Evolutionary conservation across 2,797 vertebrate genomes (phyloP).

Genomic region (Epinephelus awoara): DNA sequence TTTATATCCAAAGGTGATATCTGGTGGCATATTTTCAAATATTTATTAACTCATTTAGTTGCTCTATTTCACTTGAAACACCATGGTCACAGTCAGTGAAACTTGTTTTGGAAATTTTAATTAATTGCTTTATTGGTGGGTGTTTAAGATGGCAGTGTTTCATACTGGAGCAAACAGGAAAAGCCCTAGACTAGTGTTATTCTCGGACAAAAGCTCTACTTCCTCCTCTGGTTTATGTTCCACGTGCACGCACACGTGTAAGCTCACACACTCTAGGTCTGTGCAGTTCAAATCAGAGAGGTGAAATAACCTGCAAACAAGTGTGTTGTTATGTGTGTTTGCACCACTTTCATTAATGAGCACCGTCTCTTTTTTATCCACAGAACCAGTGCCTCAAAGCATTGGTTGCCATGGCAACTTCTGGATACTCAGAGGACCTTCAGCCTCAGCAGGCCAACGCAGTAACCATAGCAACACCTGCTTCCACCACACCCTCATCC

Average conservation of each 20-base stretch:
- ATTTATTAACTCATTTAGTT: background rate
- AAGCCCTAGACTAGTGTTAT: conserved; percentile 50
- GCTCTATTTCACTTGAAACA: conserved; percentile 5
- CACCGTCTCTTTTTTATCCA: conserved; percentile 53
- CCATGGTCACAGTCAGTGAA: background rate
- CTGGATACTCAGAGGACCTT: conserved; percentile 91
- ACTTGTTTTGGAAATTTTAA: background rate
- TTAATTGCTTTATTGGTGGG: background rate
- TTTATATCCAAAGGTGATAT: conserved; percentile 12
- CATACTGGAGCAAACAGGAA: conserved; percentile 67
- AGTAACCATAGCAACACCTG: conserved; percentile 81
- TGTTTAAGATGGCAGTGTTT: background rate
- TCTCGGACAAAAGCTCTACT: conserved; percentile 69
- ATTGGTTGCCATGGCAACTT: conserved; percentile 91
- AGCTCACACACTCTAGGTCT: background rate
- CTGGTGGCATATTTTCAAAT: background rate
- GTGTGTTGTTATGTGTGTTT: conserved; percentile 16
- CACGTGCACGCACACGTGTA: conserved; percentile 7
- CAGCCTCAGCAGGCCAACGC: conserved; percentile 87
- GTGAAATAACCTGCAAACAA: conserved; percentile 17
- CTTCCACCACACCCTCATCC: conserved; percentile 82
- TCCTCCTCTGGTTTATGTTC: conserved; percentile 62
- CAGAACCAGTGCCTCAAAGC: conserved; percentile 75
- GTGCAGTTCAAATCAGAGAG: background rate
- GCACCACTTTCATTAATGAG: conserved; percentile 49